Conservation (phyloP, 2,888 invertebrate genomes). For the Agapostemon virescens region DNA sequence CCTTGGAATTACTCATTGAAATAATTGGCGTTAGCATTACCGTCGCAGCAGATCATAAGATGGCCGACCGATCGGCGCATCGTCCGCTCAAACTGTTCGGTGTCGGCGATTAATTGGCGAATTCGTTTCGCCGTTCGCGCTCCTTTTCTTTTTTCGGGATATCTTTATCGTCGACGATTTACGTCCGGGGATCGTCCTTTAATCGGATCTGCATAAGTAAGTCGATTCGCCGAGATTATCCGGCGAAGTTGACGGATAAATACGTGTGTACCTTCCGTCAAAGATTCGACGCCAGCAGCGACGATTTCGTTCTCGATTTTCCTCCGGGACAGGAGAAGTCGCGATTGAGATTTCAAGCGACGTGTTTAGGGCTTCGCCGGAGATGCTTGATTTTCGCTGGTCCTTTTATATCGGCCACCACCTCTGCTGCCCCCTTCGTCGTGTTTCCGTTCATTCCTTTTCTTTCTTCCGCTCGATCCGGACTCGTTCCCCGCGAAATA, state of each 20-base stretch:
- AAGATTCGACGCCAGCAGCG: background rate
- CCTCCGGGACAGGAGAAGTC: background rate
- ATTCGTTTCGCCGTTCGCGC: conserved; percentile 16
- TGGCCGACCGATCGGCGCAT: conserved; percentile 5
- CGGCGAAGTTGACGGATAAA: conserved; percentile 15
- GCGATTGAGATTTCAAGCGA: conserved; percentile 26
- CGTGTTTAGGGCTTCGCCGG: background rate
- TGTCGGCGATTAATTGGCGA: conserved; percentile 57
- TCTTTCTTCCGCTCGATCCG: background rate
- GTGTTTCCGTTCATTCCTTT: background rate
- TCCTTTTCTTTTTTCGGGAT: conserved; percentile 18
- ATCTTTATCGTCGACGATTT: background rate
- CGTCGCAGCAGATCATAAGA: background rate
- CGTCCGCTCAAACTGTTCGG: conserved; percentile 26
- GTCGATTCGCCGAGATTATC: conserved; percentile 18
- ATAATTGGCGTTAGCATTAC: conserved; percentile 4
- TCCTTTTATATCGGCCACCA: background rate
- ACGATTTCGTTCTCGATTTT: conserved; percentile 4
- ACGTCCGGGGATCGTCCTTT: background rate
- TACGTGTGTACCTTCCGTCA: background rate
- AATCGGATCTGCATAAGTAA: background rate
- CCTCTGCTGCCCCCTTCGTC: background rate
- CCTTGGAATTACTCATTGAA: conserved; percentile 7
- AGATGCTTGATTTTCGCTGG: background rate
- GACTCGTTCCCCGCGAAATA: conserved; percentile 23